Evolutionary conservation across 53 echinoderm and acorn worm species (phyloP).

Genomic region (Luidia sarsii): DNA sequence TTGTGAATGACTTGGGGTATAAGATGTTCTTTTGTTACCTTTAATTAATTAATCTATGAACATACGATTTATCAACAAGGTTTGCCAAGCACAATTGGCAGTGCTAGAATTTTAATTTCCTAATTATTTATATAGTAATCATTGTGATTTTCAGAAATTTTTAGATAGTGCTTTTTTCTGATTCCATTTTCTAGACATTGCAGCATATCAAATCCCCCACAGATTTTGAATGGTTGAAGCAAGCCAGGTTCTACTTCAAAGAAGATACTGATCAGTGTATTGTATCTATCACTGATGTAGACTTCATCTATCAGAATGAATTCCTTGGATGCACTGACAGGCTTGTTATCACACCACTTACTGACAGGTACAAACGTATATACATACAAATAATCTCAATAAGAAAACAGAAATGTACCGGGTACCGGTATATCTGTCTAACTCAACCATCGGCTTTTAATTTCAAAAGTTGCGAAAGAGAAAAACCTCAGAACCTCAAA

Average conservation of each 20-base stretch:
- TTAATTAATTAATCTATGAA: too few relatives aligned
- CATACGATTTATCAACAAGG: too few relatives aligned
- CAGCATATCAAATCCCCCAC: constrained; percentile 94
- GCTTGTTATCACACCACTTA: constrained; percentile 97
- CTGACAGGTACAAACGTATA: constrained; percentile 77
- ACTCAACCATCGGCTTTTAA: too few relatives aligned
- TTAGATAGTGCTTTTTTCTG: neutral
- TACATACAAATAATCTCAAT: constrained; percentile 11
- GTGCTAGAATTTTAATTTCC: neutral
- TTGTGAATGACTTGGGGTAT: too few relatives aligned
- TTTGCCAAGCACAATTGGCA: neutral
- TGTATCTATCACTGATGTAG: constrained; percentile 97
- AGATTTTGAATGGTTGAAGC: constrained; percentile 99
- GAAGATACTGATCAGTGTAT: constrained; percentile 97
- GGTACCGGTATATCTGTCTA: too few relatives aligned
- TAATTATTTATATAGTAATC: neutral
- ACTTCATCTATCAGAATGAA: constrained; percentile 98
- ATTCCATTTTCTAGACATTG: constrained; percentile 54
- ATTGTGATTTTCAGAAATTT: too few relatives aligned
- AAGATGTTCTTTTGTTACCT: too few relatives aligned
- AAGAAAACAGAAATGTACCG: too few relatives aligned
- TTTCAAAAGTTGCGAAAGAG: too few relatives aligned
- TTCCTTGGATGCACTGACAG: constrained; percentile 98
- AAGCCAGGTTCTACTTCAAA: constrained; percentile 96
- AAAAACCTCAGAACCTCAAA: too few relatives aligned